phyloP scores from a whole-genome alignment of 2,113 vertebrate species.

The Tyto alba region DNA sequence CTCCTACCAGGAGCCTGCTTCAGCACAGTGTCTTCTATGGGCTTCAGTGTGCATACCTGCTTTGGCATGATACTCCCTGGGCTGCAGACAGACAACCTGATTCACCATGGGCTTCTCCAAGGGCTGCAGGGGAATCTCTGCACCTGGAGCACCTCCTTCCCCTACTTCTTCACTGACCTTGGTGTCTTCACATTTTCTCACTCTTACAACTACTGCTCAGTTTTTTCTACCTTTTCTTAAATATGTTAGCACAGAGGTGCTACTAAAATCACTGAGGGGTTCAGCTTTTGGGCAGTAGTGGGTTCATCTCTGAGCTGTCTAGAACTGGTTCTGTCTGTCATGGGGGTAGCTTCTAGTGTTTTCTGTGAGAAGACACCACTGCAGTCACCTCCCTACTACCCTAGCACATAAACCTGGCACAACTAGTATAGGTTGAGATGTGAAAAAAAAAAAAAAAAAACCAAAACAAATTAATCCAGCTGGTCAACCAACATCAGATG shows the following conservation, averaged over 20 bases:
- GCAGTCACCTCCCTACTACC: background rate
- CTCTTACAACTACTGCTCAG: background rate
- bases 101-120: background rate
- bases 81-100: background rate
- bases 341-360: background rate
- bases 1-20: background rate
- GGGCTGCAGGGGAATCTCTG: background rate
- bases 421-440: background rate
- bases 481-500: background rate
- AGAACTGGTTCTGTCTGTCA: background rate
- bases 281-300: background rate
- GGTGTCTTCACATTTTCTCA: background rate
- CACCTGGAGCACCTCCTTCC: background rate
- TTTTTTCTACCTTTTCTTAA: background rate
- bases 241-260: no score
- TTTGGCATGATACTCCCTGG: background rate
- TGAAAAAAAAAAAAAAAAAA: accelerated
- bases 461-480: background rate
- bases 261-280: background rate
- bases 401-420: background rate
- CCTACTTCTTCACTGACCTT: background rate
- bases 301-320: background rate
- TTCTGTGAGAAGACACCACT: background rate
- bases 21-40: background rate
- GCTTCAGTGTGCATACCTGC: background rate